These are phyloP conservation scores for Campoletis sonorensis DNA, from an alignment of 1,140 invertebrate species.

Conservation along the genomic window DNA sequence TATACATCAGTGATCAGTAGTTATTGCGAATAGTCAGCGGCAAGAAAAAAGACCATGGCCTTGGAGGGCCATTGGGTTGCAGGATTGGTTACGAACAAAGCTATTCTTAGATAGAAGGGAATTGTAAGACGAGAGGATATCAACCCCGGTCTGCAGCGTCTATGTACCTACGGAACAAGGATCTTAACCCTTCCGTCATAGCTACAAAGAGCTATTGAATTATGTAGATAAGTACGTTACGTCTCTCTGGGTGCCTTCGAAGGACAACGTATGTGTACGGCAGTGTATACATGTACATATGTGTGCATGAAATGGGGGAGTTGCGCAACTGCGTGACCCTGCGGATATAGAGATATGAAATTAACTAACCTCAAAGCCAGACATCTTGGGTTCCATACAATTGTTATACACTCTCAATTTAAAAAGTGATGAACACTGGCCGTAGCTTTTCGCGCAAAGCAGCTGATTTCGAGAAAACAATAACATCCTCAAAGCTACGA, in stretches of 20 bases:
- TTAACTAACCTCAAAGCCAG: too few species aligned
- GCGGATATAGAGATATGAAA: too few species aligned
- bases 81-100: not conserved
- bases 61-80: not conserved
- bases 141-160: not conserved
- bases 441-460: too few species aligned
- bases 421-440: too few species aligned
- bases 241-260: not conserved
- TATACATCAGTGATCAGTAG: too few species aligned
- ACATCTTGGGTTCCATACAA: too few species aligned
- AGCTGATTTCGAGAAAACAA: not conserved
- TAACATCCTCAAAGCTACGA: not conserved
- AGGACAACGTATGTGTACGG: not conserved
- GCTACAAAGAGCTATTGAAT: not conserved
- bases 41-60: too few species aligned
- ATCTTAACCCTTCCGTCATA: not conserved
- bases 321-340: not conserved
- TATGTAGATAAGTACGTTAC: not conserved
- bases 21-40: too few species aligned
- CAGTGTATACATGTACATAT: not conserved
- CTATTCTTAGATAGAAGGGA: not conserved
- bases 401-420: too few species aligned
- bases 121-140: not conserved
- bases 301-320: too few species aligned
- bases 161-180: not conserved